Percentiles rank a stretch among this genome's conserved stretches.
Conservation (phyloP, 2,113 vertebrate genomes). For the Narcine bancroftii region DNA sequence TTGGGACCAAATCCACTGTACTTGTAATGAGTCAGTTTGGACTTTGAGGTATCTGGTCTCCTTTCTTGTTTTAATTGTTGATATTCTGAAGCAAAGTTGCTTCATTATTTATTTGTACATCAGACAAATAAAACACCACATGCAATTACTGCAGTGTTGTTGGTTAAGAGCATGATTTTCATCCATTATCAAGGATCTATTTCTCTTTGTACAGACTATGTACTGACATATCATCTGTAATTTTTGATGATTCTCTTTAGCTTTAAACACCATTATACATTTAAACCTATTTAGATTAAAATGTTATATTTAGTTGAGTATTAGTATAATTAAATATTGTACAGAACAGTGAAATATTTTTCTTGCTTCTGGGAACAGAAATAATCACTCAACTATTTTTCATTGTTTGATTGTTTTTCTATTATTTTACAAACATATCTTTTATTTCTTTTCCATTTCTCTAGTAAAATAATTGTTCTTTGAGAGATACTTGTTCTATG, state of each 20-base stretch:
- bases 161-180: neutral
- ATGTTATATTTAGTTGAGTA: too few relatives aligned
- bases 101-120: too few relatives aligned
- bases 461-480: neutral
- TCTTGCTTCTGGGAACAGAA: neutral
- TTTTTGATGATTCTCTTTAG: neutral
- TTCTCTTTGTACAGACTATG: neutral
- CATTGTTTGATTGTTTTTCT: neutral
- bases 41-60: too few relatives aligned
- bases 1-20: too few relatives aligned
- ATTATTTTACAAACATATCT: neutral
- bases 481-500: neutral
- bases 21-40: too few relatives aligned
- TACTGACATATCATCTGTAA: neutral
- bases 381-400: neutral
- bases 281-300: neutral
- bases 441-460: neutral
- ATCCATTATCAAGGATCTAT: neutral
- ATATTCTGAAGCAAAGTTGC: too few relatives aligned
- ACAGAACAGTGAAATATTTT: neutral
- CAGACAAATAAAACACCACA: neutral
- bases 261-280: neutral
- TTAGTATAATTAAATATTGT: neutral
- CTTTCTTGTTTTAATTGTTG: too few relatives aligned
- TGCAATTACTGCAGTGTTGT: neutral